Percentiles rank a stretch among this genome's conserved stretches.
phyloP scores from a whole-genome alignment of 1,140 invertebrate species.

The Bicyclus anynana region DNA sequence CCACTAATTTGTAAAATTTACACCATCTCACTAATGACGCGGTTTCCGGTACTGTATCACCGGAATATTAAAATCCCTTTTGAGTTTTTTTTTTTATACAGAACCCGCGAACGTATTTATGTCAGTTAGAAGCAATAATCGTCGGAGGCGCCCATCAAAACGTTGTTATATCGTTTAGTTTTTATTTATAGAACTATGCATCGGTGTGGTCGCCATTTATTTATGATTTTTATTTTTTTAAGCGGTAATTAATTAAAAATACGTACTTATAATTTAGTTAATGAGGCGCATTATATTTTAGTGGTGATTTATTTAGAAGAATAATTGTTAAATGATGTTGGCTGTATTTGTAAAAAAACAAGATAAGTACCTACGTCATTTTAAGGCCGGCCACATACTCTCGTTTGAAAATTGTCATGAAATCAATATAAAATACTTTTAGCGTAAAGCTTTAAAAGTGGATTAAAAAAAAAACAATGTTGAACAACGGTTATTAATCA shows the following conservation, averaged over 20 bases:
- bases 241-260: background rate
- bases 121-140: constrained; percentile 59
- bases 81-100: constrained; percentile 37
- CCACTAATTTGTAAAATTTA: constrained; percentile 72
- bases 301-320: background rate
- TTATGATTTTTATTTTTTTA: constrained; percentile 26
- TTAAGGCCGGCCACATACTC: no score
- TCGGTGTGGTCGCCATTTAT: constrained; percentile 10
- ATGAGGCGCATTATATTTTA: background rate
- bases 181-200: constrained; percentile 8
- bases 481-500: no score
- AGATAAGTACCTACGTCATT: no score
- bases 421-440: no score
- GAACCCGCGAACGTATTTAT: constrained; percentile 58
- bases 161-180: constrained; percentile 36
- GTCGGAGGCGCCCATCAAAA: constrained; percentile 46
- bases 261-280: background rate
- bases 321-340: no score
- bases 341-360: no score
- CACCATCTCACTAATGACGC: constrained; percentile 52
- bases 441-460: no score
- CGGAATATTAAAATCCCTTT: constrained; percentile 50
- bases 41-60: constrained; percentile 63
- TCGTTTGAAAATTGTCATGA: no score
- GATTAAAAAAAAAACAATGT: no score